Evolutionary conservation across 2,113 vertebrate species (phyloP).

Genomic region (Plecotus auritus): DNA sequence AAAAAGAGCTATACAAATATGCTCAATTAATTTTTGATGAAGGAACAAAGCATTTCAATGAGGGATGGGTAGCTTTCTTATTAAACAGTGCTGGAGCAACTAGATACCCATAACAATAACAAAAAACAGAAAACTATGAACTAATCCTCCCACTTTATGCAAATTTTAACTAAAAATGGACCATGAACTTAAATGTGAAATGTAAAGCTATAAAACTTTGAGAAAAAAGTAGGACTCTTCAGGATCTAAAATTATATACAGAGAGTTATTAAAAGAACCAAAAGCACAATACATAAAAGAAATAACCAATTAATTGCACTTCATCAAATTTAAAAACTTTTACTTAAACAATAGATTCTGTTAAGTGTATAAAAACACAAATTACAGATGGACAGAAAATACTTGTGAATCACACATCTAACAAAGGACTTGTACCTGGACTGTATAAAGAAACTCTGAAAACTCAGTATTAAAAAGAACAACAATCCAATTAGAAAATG

Average conservation of each 20-base stretch:
- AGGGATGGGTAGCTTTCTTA: background rate
- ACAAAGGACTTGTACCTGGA: background rate
- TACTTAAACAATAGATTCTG: background rate
- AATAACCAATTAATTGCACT: background rate
- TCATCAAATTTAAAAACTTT: background rate
- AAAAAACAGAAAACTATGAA: background rate
- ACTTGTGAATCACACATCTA: background rate
- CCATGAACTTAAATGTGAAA: background rate
- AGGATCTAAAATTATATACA: background rate
- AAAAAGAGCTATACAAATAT: background rate
- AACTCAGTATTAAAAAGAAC: background rate
- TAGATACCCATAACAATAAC: background rate
- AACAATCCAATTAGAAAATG: background rate
- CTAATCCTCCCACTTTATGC: background rate
- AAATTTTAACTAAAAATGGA: background rate
- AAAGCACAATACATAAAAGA: background rate
- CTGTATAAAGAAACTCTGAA: background rate
- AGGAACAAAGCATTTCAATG: background rate
- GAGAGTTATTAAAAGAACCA: background rate
- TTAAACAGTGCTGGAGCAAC: background rate
- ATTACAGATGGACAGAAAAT: background rate
- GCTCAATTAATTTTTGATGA: background rate
- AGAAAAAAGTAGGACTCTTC: background rate
- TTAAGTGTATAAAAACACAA: background rate
- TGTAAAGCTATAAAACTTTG: background rate